These are phyloP conservation scores for human (Homo sapiens) DNA, from an alignment of 2,113 vertebrate genomes.

Conservation along the genomic window DNA sequence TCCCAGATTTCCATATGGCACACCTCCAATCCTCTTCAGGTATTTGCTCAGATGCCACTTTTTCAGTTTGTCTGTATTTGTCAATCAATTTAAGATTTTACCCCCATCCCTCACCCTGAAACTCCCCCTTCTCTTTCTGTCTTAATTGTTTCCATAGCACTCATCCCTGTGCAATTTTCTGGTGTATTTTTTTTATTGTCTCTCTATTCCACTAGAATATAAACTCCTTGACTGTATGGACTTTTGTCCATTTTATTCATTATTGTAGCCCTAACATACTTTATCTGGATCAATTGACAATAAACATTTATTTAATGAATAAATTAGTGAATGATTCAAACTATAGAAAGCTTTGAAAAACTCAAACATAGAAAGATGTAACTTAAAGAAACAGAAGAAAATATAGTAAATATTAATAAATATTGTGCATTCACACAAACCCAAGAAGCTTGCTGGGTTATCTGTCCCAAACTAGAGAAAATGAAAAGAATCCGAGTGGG, in stretches of 20 bases:
- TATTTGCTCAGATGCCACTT: neutral
- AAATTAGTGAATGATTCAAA: slow-evolving; percentile 18
- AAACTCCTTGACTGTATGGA: neutral
- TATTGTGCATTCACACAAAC: neutral
- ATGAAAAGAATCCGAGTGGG: neutral
- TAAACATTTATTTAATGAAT: neutral
- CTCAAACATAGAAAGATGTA: neutral
- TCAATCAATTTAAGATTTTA: neutral
- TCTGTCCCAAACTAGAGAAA: slow-evolving; percentile 27
- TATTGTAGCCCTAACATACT: neutral
- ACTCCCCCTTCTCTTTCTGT: neutral
- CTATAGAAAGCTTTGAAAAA: neutral
- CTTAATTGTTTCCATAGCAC: neutral
- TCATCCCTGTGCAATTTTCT: neutral
- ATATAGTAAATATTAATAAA: neutral
- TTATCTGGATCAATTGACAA: neutral
- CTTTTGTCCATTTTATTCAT: neutral
- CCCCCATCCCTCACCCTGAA: neutral
- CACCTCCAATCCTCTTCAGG: neutral
- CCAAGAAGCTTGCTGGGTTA: neutral
- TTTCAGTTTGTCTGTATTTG: neutral
- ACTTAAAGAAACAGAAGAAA: neutral
- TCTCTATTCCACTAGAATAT: neutral
- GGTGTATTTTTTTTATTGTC: neutral
- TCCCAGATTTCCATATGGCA: neutral